phyloP scores from a whole-genome alignment of 2,113 vertebrate species.

The Gavia stellata region DNA sequence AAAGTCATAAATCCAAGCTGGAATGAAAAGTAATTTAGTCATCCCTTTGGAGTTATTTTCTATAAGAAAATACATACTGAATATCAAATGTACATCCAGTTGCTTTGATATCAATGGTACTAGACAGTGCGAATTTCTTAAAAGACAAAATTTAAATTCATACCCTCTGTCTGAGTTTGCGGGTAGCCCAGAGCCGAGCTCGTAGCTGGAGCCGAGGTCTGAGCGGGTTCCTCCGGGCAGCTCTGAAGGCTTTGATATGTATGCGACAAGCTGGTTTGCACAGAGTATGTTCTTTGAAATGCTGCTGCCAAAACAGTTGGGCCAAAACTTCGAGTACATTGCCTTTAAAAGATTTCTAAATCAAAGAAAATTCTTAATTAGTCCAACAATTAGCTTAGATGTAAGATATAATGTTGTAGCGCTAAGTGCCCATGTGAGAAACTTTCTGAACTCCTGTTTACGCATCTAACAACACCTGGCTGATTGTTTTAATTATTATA shows the following conservation, averaged over 20 bases:
- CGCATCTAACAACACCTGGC: rapidly evolving
- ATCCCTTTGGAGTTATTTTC: constrained; percentile 19
- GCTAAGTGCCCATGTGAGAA: background rate
- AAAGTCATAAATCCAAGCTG: background rate
- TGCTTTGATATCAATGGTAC: background rate
- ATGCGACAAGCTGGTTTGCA: background rate
- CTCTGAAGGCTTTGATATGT: background rate
- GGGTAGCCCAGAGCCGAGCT: background rate
- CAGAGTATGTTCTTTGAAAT: background rate
- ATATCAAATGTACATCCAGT: background rate
- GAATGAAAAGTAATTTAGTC: background rate
- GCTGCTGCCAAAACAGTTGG: background rate
- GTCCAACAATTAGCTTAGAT: background rate
- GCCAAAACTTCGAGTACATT: background rate
- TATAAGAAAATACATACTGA: background rate
- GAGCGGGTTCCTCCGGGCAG: background rate
- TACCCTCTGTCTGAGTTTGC: rapidly evolving
- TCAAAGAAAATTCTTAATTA: background rate
- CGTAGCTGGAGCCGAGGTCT: background rate
- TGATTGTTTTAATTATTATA: rapidly evolving
- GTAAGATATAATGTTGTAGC: background rate
- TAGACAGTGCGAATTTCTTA: background rate
- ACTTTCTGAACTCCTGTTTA: background rate
- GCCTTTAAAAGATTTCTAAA: background rate
- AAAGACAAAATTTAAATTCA: background rate